A percentile compares a stretch with the other conserved stretches of the same genome.
phyloP scores from a whole-genome alignment of 2,797 vertebrate genomes.

The Gastrophryne carolinensis region DNA sequence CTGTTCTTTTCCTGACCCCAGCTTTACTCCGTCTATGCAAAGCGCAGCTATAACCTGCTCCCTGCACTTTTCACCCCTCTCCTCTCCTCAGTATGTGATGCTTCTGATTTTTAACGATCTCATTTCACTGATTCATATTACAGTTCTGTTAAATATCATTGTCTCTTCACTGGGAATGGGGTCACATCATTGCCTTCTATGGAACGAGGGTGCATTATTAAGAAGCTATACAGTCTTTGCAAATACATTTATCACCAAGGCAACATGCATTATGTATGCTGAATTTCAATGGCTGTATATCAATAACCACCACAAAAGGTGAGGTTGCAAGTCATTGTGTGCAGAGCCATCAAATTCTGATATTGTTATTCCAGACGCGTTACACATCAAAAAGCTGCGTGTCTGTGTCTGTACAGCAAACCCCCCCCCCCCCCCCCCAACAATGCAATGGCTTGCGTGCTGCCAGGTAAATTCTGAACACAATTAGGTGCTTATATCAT shows the following conservation, averaged over 20 bases:
- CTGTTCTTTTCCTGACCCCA: too few relatives aligned
- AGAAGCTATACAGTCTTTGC: background rate
- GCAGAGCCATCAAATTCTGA: constrained; percentile 1
- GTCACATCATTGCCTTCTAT: background rate
- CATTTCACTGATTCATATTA: too few relatives aligned
- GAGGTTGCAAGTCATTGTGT: constrained; percentile 13
- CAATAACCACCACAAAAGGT: background rate
- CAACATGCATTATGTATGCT: background rate
- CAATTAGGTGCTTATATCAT: background rate
- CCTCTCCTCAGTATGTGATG: too few relatives aligned
- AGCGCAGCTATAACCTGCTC: too few relatives aligned
- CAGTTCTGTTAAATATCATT: too few relatives aligned
- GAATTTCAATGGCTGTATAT: background rate
- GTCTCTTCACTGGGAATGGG: background rate
- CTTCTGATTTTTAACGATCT: too few relatives aligned
- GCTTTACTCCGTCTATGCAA: too few relatives aligned
- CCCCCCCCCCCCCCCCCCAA: background rate
- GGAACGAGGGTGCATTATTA: background rate
- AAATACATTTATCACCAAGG: constrained; percentile 15
- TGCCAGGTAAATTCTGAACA: background rate
- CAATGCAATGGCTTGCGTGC: background rate
- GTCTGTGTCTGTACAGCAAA: background rate
- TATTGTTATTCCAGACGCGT: constrained; percentile 34
- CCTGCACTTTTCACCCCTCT: too few relatives aligned
- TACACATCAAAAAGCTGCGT: background rate